Evolutionary conservation across 1,140 invertebrate species (phyloP).

Genomic region (Polyergus mexicanus): DNA sequence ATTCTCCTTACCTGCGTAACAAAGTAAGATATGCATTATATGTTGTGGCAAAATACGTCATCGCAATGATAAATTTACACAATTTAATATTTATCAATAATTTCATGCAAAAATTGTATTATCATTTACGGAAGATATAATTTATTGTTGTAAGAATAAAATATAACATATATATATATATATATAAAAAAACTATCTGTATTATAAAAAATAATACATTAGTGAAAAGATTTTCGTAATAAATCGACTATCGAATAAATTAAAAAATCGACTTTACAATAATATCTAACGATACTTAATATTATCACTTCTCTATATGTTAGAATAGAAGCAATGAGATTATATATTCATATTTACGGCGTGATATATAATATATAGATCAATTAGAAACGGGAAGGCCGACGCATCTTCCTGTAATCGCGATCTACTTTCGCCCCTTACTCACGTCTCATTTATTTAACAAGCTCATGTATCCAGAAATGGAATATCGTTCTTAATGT

Average conservation of each 20-base stretch:
- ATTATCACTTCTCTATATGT: background rate
- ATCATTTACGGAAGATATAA: background rate
- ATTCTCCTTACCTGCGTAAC: slow-evolving; percentile 82
- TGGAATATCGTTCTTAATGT: background rate
- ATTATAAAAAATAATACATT: background rate
- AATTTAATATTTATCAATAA: background rate
- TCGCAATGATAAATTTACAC: background rate
- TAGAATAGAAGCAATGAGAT: too few species aligned
- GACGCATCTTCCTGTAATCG: background rate
- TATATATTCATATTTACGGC: background rate
- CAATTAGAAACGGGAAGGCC: background rate
- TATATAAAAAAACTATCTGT: background rate
- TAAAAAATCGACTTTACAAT: background rate
- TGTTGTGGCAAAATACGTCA: background rate
- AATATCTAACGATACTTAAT: background rate
- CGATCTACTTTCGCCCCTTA: background rate
- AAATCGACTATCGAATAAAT: background rate
- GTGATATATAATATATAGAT: background rate
- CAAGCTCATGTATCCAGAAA: background rate
- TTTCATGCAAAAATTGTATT: background rate
- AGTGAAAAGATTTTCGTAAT: background rate
- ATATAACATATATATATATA: background rate
- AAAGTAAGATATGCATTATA: background rate
- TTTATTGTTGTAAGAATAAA: background rate
- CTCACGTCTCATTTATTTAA: slow-evolving; percentile 10